A percentile compares a stretch with the other conserved stretches of the same genome.
Evolutionary conservation across 2,888 invertebrate species (phyloP).

Genomic region (Nebria salina): DNA sequence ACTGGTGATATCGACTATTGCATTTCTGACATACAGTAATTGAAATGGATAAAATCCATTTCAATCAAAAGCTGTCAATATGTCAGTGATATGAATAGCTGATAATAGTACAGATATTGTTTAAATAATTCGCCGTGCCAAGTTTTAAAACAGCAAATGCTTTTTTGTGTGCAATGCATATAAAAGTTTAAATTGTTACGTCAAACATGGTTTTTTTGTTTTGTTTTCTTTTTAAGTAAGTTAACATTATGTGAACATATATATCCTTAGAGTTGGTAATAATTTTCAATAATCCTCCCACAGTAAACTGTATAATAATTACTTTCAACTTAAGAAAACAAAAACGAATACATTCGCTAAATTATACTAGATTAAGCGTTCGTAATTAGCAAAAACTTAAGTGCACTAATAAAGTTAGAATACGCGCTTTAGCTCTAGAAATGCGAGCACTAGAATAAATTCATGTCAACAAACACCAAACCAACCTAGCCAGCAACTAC

Average conservation of each 20-base stretch:
- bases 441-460: constrained; percentile 12
- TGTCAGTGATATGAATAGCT: too few species aligned
- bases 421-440: constrained; percentile 11
- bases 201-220: too few species aligned
- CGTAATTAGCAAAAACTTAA: constrained; percentile 9
- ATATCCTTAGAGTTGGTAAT: not conserved
- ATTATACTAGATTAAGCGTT: not conserved
- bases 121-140: too few species aligned
- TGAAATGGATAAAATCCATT: too few species aligned
- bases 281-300: not conserved
- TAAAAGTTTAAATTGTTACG: too few species aligned
- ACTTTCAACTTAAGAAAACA: not conserved
- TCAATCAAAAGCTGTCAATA: too few species aligned
- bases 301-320: not conserved
- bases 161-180: too few species aligned
- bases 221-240: too few species aligned
- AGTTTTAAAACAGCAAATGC: too few species aligned
- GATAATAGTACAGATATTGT: too few species aligned
- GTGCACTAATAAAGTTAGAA: constrained; percentile 18
- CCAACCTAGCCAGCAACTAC: not conserved
- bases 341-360: not conserved
- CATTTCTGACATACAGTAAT: too few species aligned
- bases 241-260: too few species aligned
- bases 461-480: constrained; percentile 18
- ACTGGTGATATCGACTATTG: not conserved